These are phyloP conservation scores for Siniperca scherzeri DNA, from an alignment of 2,797 vertebrate species.

Conservation along the genomic window DNA sequence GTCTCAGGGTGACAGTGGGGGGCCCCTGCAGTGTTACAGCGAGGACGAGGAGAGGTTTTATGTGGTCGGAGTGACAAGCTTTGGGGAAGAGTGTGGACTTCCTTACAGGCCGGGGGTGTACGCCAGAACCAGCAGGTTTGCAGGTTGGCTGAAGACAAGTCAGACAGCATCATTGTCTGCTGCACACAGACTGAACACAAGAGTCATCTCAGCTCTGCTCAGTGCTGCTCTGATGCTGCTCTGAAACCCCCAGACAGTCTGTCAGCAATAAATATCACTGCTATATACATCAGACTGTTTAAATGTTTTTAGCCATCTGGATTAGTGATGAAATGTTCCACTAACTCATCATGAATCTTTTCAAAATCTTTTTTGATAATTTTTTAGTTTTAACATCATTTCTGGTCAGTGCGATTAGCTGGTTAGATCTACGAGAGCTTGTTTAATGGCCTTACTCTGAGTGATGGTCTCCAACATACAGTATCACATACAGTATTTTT, in stretches of 20 bases:
- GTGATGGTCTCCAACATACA: not conserved
- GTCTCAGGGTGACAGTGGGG: slow-evolving; percentile 79
- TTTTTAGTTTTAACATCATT: not conserved
- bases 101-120: slow-evolving; percentile 73
- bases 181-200: slow-evolving; percentile 5
- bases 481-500: too few relatives aligned
- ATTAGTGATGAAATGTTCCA: not conserved
- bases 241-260: slow-evolving; percentile 8
- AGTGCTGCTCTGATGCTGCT: slow-evolving; percentile 31
- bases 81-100: slow-evolving; percentile 64
- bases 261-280: slow-evolving; percentile 17
- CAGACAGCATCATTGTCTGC: slow-evolving; percentile 41
- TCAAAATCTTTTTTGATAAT: not conserved
- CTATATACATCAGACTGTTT: not conserved
- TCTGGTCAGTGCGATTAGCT: not conserved
- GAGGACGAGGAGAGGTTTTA: slow-evolving; percentile 70
- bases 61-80: slow-evolving; percentile 75
- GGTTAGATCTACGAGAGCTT: not conserved
- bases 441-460: not conserved
- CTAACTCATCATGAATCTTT: not conserved
- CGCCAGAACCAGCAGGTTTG: slow-evolving; percentile 64
- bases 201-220: slow-evolving; percentile 49
- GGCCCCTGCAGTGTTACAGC: slow-evolving; percentile 81
- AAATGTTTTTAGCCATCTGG: not conserved
- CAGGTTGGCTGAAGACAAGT: slow-evolving; percentile 58